phyloP scores from a whole-genome alignment of 1,140 invertebrate species.

The Eciton burchellii region DNA sequence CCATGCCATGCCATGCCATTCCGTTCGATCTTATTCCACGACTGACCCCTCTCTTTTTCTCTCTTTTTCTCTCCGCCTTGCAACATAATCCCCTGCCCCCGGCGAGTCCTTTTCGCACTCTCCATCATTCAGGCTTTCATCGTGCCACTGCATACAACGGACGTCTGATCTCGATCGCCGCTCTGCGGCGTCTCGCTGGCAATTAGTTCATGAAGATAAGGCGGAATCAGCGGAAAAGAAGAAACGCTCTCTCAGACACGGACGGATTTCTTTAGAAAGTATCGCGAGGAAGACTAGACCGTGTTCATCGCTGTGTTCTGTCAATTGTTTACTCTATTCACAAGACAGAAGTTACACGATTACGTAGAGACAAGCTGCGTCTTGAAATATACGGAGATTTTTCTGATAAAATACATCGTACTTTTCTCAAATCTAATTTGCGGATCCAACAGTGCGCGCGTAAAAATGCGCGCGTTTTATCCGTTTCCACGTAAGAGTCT shows the following conservation, averaged over 20 bases:
- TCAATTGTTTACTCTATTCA: not conserved
- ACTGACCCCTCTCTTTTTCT: slow-evolving; percentile 63
- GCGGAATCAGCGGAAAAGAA: slow-evolving; percentile 4
- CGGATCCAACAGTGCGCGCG: no score
- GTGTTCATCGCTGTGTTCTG: not conserved
- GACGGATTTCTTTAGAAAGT: not conserved
- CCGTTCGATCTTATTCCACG: slow-evolving; percentile 66
- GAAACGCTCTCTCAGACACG: not conserved
- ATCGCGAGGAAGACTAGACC: not conserved
- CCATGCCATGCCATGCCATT: slow-evolving; percentile 58
- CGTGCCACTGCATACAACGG: slow-evolving; percentile 3
- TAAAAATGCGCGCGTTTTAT: not conserved
- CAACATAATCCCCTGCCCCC: slow-evolving; percentile 17
- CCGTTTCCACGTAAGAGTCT: not conserved
- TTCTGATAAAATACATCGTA: no score
- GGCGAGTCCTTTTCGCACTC: slow-evolving; percentile 40
- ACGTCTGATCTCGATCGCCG: slow-evolving; percentile 10
- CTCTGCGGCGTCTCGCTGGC: not conserved
- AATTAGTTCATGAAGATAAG: slow-evolving; percentile 34
- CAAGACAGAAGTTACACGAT: not conserved
- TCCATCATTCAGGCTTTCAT: slow-evolving; percentile 34
- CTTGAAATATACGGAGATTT: no score
- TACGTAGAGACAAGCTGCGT: not conserved
- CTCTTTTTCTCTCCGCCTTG: slow-evolving; percentile 11
- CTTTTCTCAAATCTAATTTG: no score